Conservation (phyloP, 2,113 vertebrate species). For the Tragelaphus scriptus region DNA sequence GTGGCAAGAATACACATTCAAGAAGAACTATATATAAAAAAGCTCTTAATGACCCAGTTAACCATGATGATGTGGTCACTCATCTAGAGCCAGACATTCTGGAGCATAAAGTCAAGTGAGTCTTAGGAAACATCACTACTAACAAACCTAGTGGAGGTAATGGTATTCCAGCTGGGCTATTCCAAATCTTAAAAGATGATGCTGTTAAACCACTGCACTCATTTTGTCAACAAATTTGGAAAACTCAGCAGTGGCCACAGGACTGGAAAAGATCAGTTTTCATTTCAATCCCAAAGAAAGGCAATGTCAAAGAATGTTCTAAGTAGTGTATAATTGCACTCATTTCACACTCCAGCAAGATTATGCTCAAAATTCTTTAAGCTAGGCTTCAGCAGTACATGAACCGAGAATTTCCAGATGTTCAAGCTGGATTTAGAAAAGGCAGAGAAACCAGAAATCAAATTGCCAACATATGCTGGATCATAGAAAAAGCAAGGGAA, state of each 20-base stretch:
- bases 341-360: neutral
- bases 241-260: too few relatives aligned
- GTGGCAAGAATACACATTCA: neutral
- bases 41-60: neutral
- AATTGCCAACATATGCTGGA: neutral
- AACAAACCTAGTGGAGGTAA: too few relatives aligned
- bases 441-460: neutral
- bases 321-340: neutral
- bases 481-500: neutral
- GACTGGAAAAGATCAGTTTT: neutral
- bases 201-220: too few relatives aligned
- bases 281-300: neutral
- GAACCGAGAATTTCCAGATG: neutral
- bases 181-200: too few relatives aligned
- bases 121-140: too few relatives aligned
- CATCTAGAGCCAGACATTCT: neutral
- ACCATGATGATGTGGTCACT: neutral
- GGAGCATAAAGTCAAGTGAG: neutral
- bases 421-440: neutral
- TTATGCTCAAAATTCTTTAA: neutral
- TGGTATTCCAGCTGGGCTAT: too few relatives aligned
- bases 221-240: too few relatives aligned
- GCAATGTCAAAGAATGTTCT: neutral
- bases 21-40: neutral
- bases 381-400: neutral